These are phyloP conservation scores for Eurystomus glaucurus DNA, from an alignment of 2,797 vertebrate genomes.

Conservation along the genomic window DNA sequence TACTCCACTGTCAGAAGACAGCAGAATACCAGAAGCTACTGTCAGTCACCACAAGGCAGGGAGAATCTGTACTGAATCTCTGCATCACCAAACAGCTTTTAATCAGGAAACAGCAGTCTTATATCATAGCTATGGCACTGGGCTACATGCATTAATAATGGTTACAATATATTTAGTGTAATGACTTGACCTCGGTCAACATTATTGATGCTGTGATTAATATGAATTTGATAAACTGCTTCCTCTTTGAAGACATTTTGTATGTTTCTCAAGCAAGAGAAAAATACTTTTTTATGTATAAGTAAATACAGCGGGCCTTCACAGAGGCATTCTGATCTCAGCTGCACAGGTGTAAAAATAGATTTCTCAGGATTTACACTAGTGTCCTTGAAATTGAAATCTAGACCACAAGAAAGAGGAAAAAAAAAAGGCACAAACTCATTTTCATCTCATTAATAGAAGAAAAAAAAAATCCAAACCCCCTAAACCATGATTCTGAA, in stretches of 20 bases:
- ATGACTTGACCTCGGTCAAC: constrained; percentile 80
- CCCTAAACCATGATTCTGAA: constrained; percentile 9
- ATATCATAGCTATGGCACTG: constrained; percentile 73
- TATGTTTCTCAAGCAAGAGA: constrained; percentile 67
- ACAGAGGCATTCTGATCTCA: constrained; percentile 21
- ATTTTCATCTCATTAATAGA: constrained; percentile 1
- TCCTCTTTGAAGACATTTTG: constrained; percentile 80
- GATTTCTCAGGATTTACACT: constrained; percentile 44
- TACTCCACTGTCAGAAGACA: constrained; percentile 56
- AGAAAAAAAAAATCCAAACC: neutral
- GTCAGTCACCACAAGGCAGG: constrained; percentile 62
- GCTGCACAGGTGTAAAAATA: constrained; percentile 61
- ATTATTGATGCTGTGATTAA: constrained; percentile 77
- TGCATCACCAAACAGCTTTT: constrained; percentile 76
- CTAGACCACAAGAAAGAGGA: accelerated
- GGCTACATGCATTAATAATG: constrained; percentile 74
- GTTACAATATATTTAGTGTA: constrained; percentile 82
- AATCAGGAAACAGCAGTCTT: constrained; percentile 75
- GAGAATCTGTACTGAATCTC: constrained; percentile 59
- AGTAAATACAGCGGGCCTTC: constrained; percentile 57
- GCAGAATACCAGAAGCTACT: constrained; percentile 70
- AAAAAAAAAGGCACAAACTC: neutral
- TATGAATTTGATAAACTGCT: constrained; percentile 80
- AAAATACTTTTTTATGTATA: constrained; percentile 64
- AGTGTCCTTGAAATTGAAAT: constrained; percentile 41